These are phyloP conservation scores for Tor tambroides DNA, from an alignment of 2,113 vertebrate genomes.

Conservation along the genomic window DNA sequence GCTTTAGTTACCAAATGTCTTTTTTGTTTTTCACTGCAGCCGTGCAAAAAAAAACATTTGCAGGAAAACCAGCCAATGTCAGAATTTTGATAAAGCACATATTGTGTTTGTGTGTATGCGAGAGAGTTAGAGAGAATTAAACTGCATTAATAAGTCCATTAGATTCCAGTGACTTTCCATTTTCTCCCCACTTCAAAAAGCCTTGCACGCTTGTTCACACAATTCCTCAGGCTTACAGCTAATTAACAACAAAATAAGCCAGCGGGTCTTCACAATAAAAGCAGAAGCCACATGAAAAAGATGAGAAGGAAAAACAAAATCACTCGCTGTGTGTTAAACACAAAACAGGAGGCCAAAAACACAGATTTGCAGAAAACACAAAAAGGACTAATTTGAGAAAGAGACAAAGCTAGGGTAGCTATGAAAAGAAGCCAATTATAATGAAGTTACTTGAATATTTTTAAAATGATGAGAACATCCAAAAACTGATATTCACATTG, in stretches of 20 bases:
- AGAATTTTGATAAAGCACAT: slow-evolving; percentile 9
- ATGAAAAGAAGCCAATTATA: background rate
- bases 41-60: slow-evolving; percentile 22
- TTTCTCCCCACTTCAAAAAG: slow-evolving; percentile 28
- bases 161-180: slow-evolving; percentile 4
- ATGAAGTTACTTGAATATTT: background rate
- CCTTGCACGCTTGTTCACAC: slow-evolving; percentile 28
- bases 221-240: slow-evolving; percentile 22
- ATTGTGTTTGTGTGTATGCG: background rate
- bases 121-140: background rate
- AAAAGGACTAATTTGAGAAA: background rate
- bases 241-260: slow-evolving; percentile 35
- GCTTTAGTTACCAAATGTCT: too few relatives aligned
- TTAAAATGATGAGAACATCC: slow-evolving; percentile 11
- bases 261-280: slow-evolving; percentile 12
- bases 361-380: background rate
- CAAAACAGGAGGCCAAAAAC: background rate
- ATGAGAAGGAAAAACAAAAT: slow-evolving; percentile 15
- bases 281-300: slow-evolving; percentile 12
- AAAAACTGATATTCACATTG: slow-evolving; percentile 8
- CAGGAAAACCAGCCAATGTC: background rate
- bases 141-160: background rate
- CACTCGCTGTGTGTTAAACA: slow-evolving; percentile 3
- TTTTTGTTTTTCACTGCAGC: background rate
- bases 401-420: background rate